Evolutionary conservation across 2,797 vertebrate genomes (phyloP).

Genomic region (Dermochelys coriacea): DNA sequence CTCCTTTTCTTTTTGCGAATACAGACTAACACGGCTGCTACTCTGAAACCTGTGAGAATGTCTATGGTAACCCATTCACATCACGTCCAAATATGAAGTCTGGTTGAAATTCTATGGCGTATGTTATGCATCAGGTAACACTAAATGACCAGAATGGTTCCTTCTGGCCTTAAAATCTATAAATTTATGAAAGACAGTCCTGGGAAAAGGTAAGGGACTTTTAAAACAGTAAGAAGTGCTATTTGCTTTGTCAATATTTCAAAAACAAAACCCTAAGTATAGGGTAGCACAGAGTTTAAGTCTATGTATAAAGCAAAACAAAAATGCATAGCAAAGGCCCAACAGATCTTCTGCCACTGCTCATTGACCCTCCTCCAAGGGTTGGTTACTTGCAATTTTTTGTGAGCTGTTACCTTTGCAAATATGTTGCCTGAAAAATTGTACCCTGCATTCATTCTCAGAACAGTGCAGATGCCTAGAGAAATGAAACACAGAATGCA

Average conservation of each 20-base stretch:
- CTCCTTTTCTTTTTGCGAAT: too few relatives aligned
- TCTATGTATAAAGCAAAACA: neutral
- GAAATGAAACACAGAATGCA: fast-evolving
- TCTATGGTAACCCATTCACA: neutral
- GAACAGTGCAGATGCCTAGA: neutral
- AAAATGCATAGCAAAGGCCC: neutral
- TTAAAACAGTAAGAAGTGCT: neutral
- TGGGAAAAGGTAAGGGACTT: neutral
- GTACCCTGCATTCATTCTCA: fast-evolving
- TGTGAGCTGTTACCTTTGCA: fast-evolving
- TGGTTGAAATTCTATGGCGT: neutral
- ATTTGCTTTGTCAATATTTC: neutral
- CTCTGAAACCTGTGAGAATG: too few relatives aligned
- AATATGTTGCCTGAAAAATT: fast-evolving
- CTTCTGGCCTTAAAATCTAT: neutral
- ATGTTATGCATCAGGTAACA: neutral
- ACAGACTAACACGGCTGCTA: too few relatives aligned
- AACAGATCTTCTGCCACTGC: fast-evolving
- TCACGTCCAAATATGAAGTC: neutral
- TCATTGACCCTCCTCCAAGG: fast-evolving
- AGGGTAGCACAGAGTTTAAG: neutral
- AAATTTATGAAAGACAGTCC: neutral
- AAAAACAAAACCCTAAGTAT: neutral
- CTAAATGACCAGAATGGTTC: neutral
- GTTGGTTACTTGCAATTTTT: fast-evolving